Conservation (phyloP, 92 coral and sea anemone species). For the Phenganax marumi region DNA sequence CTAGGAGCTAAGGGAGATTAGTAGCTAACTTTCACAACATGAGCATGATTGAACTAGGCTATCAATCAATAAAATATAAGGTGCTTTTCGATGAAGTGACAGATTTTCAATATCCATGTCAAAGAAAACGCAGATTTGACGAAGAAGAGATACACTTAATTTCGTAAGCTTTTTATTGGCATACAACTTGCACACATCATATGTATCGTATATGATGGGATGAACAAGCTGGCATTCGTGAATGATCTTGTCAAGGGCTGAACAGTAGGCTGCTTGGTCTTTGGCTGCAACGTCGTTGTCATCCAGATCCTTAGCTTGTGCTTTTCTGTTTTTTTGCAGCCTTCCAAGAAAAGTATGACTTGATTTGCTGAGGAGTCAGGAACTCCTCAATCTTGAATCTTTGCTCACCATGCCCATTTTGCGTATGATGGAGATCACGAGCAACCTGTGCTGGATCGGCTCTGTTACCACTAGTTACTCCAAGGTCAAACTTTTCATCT, state of each 20-base stretch:
- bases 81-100: conserved; percentile 35
- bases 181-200: conserved; percentile 39
- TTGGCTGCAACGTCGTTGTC: conserved; percentile 29
- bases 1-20: too few species aligned
- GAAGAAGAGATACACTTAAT: conserved; percentile 43
- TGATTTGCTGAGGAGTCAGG: conserved; percentile 46
- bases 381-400: conserved; percentile 58
- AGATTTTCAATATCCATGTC: conserved; percentile 31
- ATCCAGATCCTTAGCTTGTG: conserved; percentile 2
- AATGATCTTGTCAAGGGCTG: conserved; percentile 26
- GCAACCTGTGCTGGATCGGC: conserved; percentile 58
- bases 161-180: conserved; percentile 41
- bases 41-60: conserved; percentile 41
- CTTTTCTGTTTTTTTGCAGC: conserved; percentile 32
- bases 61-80: conserved; percentile 29
- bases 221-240: conserved; percentile 45
- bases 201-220: conserved; percentile 47
- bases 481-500: conserved; percentile 58
- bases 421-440: conserved; percentile 52
- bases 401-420: conserved; percentile 42
- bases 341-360: conserved; percentile 48
- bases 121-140: conserved; percentile 50
- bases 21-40: too few species aligned
- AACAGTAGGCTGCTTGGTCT: conserved; percentile 39
- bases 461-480: conserved; percentile 48